A percentile compares a stretch with the other conserved stretches of the same genome.
Evolutionary conservation across 2,797 vertebrate genomes (phyloP).

Genomic region (Anguilla obscura): DNA sequence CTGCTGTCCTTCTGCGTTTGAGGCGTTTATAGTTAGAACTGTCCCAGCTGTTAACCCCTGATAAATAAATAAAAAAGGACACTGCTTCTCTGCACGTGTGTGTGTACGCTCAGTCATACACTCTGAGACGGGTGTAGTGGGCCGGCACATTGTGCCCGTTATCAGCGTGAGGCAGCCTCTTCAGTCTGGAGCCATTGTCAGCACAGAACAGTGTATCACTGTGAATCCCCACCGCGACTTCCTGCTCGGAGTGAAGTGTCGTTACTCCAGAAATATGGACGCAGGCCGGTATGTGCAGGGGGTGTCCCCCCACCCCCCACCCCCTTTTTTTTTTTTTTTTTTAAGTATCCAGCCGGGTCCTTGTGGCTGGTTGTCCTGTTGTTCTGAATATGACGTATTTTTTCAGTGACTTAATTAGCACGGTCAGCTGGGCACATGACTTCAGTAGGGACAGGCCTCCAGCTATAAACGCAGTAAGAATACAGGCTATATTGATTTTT

Average conservation of each 20-base stretch:
- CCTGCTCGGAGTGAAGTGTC: background rate
- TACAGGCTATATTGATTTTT: background rate
- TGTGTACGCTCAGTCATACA: background rate
- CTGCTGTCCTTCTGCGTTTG: background rate
- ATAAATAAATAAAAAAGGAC: background rate
- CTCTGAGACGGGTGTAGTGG: background rate
- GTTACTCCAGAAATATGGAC: background rate
- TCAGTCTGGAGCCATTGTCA: background rate
- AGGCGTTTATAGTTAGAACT: background rate
- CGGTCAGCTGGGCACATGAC: background rate
- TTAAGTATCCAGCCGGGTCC: too few relatives aligned
- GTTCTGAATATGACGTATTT: too few relatives aligned
- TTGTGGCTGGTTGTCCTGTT: too few relatives aligned
- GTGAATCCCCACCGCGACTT: slow-evolving; percentile 19
- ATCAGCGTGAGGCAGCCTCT: slow-evolving; percentile 26
- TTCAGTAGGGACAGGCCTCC: background rate
- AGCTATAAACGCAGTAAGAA: slow-evolving; percentile 25
- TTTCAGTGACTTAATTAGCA: too few relatives aligned
- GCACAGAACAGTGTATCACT: background rate
- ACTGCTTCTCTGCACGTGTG: background rate
- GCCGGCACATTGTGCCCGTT: slow-evolving; percentile 11
- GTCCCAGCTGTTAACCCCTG: slow-evolving; percentile 17
- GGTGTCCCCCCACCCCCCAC: too few relatives aligned
- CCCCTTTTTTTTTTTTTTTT: too few relatives aligned
- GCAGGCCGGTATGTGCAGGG: background rate